phyloP scores from a whole-genome alignment of 2,888 invertebrate species.

The Azorinus chamasolen region DNA sequence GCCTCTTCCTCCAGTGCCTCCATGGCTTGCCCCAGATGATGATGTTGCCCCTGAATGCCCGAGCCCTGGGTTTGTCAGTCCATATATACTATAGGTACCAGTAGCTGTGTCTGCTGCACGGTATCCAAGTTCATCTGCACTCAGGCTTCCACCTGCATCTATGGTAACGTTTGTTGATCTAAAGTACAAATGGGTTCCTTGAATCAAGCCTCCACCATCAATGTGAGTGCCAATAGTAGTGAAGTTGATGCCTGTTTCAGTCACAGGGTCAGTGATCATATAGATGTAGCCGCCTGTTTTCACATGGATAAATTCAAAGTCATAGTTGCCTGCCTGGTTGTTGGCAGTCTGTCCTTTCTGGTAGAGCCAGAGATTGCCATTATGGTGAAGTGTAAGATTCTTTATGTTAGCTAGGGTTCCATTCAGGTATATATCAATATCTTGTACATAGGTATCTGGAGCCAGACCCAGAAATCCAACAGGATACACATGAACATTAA shows the following conservation, averaged over 20 bases:
- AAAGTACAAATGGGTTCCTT: slow-evolving; percentile 75
- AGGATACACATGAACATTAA: slow-evolving; percentile 77
- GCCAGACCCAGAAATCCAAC: slow-evolving; percentile 76
- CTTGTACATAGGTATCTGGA: slow-evolving; percentile 74
- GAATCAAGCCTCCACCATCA: slow-evolving; percentile 76
- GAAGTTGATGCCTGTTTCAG: slow-evolving; percentile 69
- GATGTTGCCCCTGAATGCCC: slow-evolving; percentile 71
- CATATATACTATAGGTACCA: slow-evolving; percentile 38
- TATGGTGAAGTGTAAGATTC: slow-evolving; percentile 76
- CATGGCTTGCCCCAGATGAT: slow-evolving; percentile 75
- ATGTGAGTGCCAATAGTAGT: slow-evolving; percentile 67
- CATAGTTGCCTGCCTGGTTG: slow-evolving; percentile 65
- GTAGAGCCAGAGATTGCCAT: slow-evolving; percentile 73
- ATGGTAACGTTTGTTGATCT: slow-evolving; percentile 73
- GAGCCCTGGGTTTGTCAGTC: slow-evolving; percentile 73
- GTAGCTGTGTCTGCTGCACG: slow-evolving; percentile 62
- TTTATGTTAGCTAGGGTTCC: slow-evolving; percentile 74
- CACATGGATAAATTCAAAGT: slow-evolving; percentile 74
- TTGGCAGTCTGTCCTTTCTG: slow-evolving; percentile 68
- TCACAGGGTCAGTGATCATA: slow-evolving; percentile 77
- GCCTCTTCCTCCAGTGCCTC: slow-evolving; percentile 64
- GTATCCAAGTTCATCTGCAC: slow-evolving; percentile 75
- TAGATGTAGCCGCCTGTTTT: slow-evolving; percentile 74
- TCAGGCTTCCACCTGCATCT: slow-evolving; percentile 74
- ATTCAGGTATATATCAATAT: slow-evolving; percentile 74